Base-by-base conservation (phyloP, 2,888 invertebrate species). In the Apodemia hepburni region DNA sequence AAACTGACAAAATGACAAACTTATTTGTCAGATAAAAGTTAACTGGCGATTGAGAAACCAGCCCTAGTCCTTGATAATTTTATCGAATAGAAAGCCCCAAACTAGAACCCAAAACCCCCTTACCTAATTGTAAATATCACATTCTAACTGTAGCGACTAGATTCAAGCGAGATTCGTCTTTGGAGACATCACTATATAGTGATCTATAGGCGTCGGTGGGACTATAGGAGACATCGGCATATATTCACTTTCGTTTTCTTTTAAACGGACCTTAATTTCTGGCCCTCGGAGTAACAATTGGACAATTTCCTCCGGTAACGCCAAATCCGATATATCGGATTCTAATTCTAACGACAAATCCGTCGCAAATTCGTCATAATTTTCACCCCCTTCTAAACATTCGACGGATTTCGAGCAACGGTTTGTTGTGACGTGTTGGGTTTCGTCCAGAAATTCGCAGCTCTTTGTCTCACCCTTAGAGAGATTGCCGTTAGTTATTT, bases 161-260 rank as follows among this genome's bases (percentile, higher is more conserved):
- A 62, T 65, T 82, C 75, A 87, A 65, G 87, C 86, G 69, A 82
- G 74, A 65, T 88, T 82, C 35, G 86, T 77, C 67, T 84, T 70
- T 0, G 90, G 90, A 12, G 88, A 86, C 90, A 91, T 91, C 17
- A 83, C 83, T 51, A 87, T 87, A 66, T 91, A 91, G 71, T 88
- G 87, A 59, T 86, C 87, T 5, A 81, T 71, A 1, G 82, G 79
- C 27, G 81, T 64, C 8, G 85, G 82, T 17, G 86, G 85, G 2
- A 77, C 77, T 15, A 83, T 76, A 0, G 92, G 90, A 6, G 90
- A 87, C 90, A 92, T 88, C 0, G 90, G 86, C 77, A 86, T 77
- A 62, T 91, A 91, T 17, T 85, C 85, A 17, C 80, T 78, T 65
- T 92, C 91, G 1, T 70, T 54, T 15, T 73, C 77, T 67, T 75